Percentiles rank a stretch among this genome's conserved stretches.
Evolutionary conservation across 2,797 vertebrate species (phyloP).

Genomic region (Cephalopachus bancanus): DNA sequence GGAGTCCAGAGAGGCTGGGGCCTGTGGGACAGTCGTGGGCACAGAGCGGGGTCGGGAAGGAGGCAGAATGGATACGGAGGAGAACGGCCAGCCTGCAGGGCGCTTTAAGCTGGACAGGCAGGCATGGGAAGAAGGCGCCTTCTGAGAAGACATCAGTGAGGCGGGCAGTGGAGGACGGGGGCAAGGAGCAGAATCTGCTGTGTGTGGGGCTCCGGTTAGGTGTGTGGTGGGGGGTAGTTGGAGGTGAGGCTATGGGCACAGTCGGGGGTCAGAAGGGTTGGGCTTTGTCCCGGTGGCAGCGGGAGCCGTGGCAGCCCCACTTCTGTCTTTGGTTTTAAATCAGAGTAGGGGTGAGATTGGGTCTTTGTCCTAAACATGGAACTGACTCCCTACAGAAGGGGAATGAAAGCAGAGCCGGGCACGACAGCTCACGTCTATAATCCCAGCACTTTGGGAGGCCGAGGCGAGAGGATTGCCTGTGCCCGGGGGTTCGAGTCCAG

Average conservation of each 20-base stretch:
- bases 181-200: fast-evolving
- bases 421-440: too few species aligned
- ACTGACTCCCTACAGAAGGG: not conserved
- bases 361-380: not conserved
- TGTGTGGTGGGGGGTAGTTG: too few species aligned
- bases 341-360: not conserved
- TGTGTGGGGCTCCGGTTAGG: not conserved
- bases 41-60: not conserved
- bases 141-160: not conserved
- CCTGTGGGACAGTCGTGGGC: not conserved
- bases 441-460: too few species aligned
- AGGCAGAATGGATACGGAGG: not conserved
- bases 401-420: not conserved
- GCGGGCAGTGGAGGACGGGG: too few species aligned
- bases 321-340: not conserved
- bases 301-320: not conserved
- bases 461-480: too few species aligned
- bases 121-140: not conserved
- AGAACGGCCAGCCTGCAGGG: not conserved
- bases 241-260: fast-evolving
- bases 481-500: too few species aligned
- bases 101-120: not conserved
- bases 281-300: too few species aligned
- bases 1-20: not conserved
- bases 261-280: not conserved